Evolutionary conservation across 2,888 invertebrate species (phyloP).

Genomic region (Sericinus montela): DNA sequence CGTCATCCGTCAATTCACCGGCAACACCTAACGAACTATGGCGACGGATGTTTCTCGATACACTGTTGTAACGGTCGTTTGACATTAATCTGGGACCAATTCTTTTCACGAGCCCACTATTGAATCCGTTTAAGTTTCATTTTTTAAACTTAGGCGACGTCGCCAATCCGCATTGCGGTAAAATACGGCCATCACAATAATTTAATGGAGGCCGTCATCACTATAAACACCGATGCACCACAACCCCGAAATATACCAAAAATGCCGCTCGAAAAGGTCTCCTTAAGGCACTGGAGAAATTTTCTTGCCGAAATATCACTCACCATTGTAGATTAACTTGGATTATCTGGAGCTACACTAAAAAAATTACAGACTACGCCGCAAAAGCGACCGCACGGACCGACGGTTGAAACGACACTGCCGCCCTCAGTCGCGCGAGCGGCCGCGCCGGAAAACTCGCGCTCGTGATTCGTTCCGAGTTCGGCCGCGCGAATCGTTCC

Average conservation of each 20-base stretch:
- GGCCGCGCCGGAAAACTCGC: slow-evolving; percentile 70
- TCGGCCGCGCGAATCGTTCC: slow-evolving; percentile 67
- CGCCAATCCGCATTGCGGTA: slow-evolving; percentile 76
- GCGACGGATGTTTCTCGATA: slow-evolving; percentile 60
- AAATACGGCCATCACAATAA: slow-evolving; percentile 78
- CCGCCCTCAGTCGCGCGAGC: slow-evolving; percentile 78
- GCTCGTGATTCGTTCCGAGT: slow-evolving; percentile 62
- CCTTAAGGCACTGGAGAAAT: slow-evolving; percentile 60
- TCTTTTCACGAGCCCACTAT: slow-evolving; percentile 28
- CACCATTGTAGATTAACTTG: slow-evolving; percentile 80
- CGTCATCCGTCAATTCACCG: slow-evolving; percentile 66
- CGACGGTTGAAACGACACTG: slow-evolving; percentile 80
- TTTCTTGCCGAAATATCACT: slow-evolving; percentile 70
- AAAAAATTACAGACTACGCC: slow-evolving; percentile 79
- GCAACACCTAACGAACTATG: slow-evolving; percentile 67
- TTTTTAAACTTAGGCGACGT: slow-evolving; percentile 38
- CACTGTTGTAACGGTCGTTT: slow-evolving; percentile 39
- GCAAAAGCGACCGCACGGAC: slow-evolving; percentile 77
- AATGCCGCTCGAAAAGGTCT: slow-evolving; percentile 41
- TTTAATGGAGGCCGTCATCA: slow-evolving; percentile 78
- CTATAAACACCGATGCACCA: slow-evolving; percentile 74
- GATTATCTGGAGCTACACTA: slow-evolving; percentile 80
- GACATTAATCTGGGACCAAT: slow-evolving; percentile 25
- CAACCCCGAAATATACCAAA: slow-evolving; percentile 66
- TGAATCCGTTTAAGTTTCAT: slow-evolving; percentile 28